These are phyloP conservation scores for Zaprionus bogoriensis DNA, from an alignment of 2,888 invertebrate genomes.

Conservation along the genomic window DNA sequence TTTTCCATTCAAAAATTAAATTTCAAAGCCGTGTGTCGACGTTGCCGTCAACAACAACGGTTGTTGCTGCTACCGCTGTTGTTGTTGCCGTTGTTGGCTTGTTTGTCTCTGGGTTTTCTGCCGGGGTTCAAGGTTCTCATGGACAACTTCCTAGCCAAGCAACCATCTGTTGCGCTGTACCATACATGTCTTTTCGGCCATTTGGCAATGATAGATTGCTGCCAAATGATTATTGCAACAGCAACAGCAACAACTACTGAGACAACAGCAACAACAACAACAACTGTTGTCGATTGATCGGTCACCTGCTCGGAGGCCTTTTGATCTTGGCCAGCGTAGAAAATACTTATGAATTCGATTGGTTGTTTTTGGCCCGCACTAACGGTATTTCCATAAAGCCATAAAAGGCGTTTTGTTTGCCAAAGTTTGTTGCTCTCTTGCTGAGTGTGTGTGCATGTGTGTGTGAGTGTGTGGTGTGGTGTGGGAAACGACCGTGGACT, in stretches of 20 bases:
- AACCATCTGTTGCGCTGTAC: slow-evolving; percentile 13
- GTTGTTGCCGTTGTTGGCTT: slow-evolving; percentile 7
- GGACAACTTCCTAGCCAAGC: slow-evolving; percentile 57
- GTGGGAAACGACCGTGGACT: slow-evolving; percentile 52
- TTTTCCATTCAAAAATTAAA: slow-evolving; percentile 52
- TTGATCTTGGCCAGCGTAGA: slow-evolving; percentile 42
- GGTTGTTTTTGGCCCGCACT: slow-evolving; percentile 19
- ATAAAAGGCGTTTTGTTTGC: slow-evolving; percentile 51
- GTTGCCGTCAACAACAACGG: slow-evolving; percentile 35
- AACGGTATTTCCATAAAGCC: slow-evolving; percentile 71
- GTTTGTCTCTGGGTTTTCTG: slow-evolving; percentile 9
- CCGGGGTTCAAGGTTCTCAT: slow-evolving; percentile 67
- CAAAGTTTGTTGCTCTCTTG: slow-evolving; percentile 49
- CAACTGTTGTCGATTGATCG: slow-evolving; percentile 29
- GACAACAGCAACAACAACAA: slow-evolving; percentile 17
- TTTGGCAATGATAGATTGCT: slow-evolving; percentile 70
- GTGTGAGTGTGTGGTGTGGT: slow-evolving; percentile 11
- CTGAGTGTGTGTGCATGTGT: not conserved
- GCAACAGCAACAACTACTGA: slow-evolving; percentile 16
- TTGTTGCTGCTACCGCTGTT: slow-evolving; percentile 2
- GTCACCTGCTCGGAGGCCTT: slow-evolving; percentile 49
- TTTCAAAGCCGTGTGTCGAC: slow-evolving; percentile 56
- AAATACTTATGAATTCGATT: slow-evolving; percentile 47
- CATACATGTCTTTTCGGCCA: slow-evolving; percentile 27
- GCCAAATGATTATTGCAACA: slow-evolving; percentile 64